These are phyloP conservation scores for Drosophila ambigua DNA, from an alignment of 1,140 invertebrate genomes.

Conservation along the genomic window DNA sequence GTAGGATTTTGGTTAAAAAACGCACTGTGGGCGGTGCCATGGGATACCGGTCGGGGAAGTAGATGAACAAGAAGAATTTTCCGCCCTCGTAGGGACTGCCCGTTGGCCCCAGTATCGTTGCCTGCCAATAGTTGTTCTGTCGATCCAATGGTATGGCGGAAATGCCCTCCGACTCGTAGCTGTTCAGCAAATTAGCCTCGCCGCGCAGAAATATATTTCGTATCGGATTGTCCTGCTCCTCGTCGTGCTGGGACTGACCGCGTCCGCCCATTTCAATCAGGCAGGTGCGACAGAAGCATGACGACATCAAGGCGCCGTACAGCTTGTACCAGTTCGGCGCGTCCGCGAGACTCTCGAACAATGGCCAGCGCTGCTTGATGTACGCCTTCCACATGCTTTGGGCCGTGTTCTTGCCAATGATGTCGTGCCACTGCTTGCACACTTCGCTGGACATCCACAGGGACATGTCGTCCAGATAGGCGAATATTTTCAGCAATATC, in stretches of 20 bases:
- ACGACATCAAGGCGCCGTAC: conserved; percentile 87
- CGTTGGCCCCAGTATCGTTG: conserved; percentile 93
- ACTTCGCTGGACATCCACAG: conserved; percentile 94
- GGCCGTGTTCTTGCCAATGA: conserved; percentile 90
- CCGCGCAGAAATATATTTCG: conserved; percentile 89
- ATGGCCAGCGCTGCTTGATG: conserved; percentile 91
- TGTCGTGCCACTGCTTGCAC: conserved; percentile 92
- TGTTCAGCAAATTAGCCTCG: conserved; percentile 88
- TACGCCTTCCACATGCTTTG: conserved; percentile 91
- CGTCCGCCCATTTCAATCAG: conserved; percentile 90
- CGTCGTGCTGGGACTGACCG: conserved; percentile 84
- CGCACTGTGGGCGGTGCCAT: conserved; percentile 95
- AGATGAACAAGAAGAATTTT: conserved; percentile 96
- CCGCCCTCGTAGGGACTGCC: conserved; percentile 97
- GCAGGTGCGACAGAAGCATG: conserved; percentile 93
- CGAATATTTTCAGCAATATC: conserved; percentile 94
- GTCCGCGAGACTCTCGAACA: conserved; percentile 89
- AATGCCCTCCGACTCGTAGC: conserved; percentile 95
- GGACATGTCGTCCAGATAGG: conserved; percentile 95
- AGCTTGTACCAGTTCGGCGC: conserved; percentile 91
- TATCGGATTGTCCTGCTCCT: conserved; percentile 88
- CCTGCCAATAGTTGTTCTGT: conserved; percentile 95
- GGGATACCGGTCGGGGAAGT: conserved; percentile 92
- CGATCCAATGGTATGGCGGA: conserved; percentile 93
- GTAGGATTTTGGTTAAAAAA: conserved; percentile 95